Evolutionary conservation across 2,113 vertebrate genomes (phyloP).

Genomic region (Pao palembangensis): DNA sequence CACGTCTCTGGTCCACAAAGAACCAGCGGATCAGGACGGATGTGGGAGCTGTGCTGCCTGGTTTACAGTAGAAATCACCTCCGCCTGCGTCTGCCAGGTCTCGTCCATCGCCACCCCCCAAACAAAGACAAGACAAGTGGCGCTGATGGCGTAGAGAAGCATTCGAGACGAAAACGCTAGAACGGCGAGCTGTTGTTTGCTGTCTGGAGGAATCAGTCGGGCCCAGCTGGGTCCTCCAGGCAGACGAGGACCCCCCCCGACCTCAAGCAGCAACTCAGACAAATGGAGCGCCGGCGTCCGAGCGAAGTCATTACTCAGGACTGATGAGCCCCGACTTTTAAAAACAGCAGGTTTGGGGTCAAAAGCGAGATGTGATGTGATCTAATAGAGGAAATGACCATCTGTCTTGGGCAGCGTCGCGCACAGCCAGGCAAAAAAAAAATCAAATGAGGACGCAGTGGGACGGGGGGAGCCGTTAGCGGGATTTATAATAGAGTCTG

Average conservation of each 20-base stretch:
- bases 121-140: no score
- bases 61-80: not conserved
- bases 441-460: conserved; percentile 1
- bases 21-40: conserved; percentile 24
- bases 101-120: no score
- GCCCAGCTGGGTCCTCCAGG: conserved; percentile 36
- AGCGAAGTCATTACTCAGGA: conserved; percentile 38
- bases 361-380: not conserved
- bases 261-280: conserved; percentile 29
- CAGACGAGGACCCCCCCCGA: conserved; percentile 22
- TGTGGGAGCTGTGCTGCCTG: conserved; percentile 4
- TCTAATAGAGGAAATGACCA: conserved; percentile 15
- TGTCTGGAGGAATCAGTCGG: conserved; percentile 1
- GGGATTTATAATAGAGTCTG: conserved; percentile 1
- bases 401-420: conserved; percentile 18
- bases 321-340: conserved; percentile 10
- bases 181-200: conserved; percentile 2
- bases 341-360: conserved; percentile 23
- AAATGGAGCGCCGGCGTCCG: conserved; percentile 16
- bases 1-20: no score
- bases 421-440: not conserved
- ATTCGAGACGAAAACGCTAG: not conserved
- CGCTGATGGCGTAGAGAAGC: no score
- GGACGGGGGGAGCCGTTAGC: not conserved
- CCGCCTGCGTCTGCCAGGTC: no score